Evolutionary conservation across 2,888 invertebrate genomes (phyloP).

Genomic region (Dermolepida albohirtum): DNA sequence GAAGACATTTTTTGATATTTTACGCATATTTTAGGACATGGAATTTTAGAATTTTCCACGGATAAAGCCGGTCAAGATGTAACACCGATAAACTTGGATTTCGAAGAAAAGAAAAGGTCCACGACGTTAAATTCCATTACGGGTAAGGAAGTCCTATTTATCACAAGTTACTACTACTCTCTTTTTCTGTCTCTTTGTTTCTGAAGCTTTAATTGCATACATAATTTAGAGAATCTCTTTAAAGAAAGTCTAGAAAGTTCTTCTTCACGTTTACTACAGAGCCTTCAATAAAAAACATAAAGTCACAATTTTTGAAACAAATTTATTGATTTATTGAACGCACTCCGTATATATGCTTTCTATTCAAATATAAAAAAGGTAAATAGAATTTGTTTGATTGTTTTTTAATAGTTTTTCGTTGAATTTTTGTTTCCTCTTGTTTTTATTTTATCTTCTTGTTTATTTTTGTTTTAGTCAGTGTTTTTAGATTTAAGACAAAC

Average conservation of each 20-base stretch:
- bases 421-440: too few relatives aligned
- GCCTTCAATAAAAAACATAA: constrained; percentile 14
- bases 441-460: too few relatives aligned
- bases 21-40: constrained; percentile 67
- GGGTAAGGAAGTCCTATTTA: constrained; percentile 66
- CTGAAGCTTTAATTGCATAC: constrained; percentile 33
- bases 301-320: too few relatives aligned
- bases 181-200: constrained; percentile 12
- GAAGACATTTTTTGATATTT: neutral
- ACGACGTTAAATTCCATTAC: constrained; percentile 82
- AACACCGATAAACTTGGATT: constrained; percentile 86
- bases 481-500: constrained; percentile 31
- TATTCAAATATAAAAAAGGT: constrained; percentile 30
- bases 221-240: constrained; percentile 7
- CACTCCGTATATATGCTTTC: constrained; percentile 22
- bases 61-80: constrained; percentile 90
- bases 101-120: constrained; percentile 75
- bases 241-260: constrained; percentile 28
- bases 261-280: constrained; percentile 17
- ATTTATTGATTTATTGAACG: constrained; percentile 19
- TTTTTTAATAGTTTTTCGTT: constrained; percentile 21
- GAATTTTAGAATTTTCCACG: constrained; percentile 86
- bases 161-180: neutral
- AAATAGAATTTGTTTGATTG: constrained; percentile 28
- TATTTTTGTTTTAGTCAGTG: constrained; percentile 25